Evolutionary conservation across 2,797 vertebrate genomes (phyloP), one percentile per base, ranked within the genome.

Genomic region (Lacerta agilis): DNA sequence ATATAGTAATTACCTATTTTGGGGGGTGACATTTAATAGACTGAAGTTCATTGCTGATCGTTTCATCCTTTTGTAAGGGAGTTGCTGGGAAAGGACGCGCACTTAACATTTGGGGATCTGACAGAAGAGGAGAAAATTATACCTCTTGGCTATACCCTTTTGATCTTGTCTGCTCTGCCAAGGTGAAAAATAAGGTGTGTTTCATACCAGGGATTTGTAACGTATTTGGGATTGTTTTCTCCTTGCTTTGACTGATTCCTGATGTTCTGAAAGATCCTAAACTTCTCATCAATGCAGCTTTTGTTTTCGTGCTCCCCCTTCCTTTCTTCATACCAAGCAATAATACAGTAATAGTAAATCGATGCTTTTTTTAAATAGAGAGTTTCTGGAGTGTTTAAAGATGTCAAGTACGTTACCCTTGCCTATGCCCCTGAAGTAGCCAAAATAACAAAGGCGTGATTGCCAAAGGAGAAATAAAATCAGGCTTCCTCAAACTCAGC

Each of bases 1-100:
- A 66, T 84, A 3, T 36, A 11, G 81, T 96, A 96, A 96, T 96
- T 96, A 94, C 90, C 91, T 94, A 84, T 96, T 96, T 96, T 93
- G 94, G 92, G 73, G 76, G 92, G 92, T 97, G 96, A 95, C 96
- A 96, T 96, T 96, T 96, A 94, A 92, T 94, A 94, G 94, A 89
- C 92, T 91, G 88, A 93, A 95, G 87, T 94, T 96, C 95, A 93
- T 86, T 92, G 91, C 87, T 89, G 82, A 92, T 92, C 86, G 71
- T 94, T 94, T 95, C 82, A 91, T 94, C 79, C 88, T 94, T 95
- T 92, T 92, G 91, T 92, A 38, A 89, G 79, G 38, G 79, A 72
- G 88, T 69, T 89, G 72, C 87, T 90, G 80, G 88, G 89, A 92
- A 93, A 92, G 93, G 94, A 91, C 9, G 0, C 85, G 88, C 89